Conservation (phyloP, 2,797 vertebrate genomes). For the Neosalanx taihuensis region DNA sequence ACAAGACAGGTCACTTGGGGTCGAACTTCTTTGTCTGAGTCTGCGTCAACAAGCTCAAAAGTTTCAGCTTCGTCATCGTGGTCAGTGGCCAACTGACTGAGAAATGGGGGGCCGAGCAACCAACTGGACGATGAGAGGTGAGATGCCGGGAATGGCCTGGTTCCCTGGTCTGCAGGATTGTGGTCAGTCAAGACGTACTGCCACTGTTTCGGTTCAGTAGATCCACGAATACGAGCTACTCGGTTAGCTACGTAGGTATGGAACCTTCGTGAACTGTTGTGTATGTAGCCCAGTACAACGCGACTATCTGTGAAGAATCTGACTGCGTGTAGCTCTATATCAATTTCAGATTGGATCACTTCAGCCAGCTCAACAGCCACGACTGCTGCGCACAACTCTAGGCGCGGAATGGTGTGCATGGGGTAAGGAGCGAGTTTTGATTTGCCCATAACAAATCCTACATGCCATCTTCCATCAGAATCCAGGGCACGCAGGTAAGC, state of each 20-base stretch:
- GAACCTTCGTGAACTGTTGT: slow-evolving; percentile 13
- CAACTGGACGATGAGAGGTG: neutral
- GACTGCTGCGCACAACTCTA: slow-evolving; percentile 23
- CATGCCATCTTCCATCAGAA: neutral
- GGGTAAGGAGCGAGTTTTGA: slow-evolving; percentile 1
- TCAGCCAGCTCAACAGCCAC: slow-evolving; percentile 26
- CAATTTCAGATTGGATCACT: slow-evolving; percentile 3
- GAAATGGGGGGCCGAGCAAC: neutral
- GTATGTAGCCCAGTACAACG: slow-evolving; percentile 22
- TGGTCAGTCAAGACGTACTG: neutral
- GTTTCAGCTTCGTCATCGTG: neutral
- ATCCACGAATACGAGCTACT: neutral
- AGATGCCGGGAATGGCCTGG: slow-evolving; percentile 5
- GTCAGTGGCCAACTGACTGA: neutral
- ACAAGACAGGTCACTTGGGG: neutral
- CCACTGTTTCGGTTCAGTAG: slow-evolving; percentile 18
- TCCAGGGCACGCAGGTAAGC: slow-evolving; percentile 1
- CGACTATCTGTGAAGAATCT: slow-evolving; percentile 17
- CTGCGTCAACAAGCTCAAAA: slow-evolving; percentile 6
- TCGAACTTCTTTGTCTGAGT: neutral
- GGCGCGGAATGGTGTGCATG: slow-evolving; percentile 16
- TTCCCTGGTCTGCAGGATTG: slow-evolving; percentile 16
- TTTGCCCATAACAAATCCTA: no score
- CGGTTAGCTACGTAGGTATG: slow-evolving; percentile 13
- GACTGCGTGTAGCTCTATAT: neutral